These are phyloP conservation scores for Cercocebus atys DNA, from an alignment of 2,113 vertebrate genomes.

Conservation along the genomic window DNA sequence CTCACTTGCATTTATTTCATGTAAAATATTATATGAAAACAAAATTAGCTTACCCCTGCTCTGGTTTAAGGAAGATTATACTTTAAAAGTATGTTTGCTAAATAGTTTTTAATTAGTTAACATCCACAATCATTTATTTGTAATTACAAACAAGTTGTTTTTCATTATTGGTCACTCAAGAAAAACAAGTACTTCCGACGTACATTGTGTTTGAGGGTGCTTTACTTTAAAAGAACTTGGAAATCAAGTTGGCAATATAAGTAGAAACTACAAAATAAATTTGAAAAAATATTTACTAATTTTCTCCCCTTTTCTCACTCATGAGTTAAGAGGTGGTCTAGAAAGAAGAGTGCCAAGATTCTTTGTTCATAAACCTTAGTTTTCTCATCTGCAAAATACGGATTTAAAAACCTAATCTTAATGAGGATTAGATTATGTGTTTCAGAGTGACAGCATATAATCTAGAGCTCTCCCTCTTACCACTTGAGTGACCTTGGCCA, in stretches of 20 bases:
- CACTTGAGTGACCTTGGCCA: background rate
- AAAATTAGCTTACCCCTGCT: conserved; percentile 20
- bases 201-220: background rate
- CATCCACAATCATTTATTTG: background rate
- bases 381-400: background rate
- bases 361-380: background rate
- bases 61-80: conserved; percentile 1
- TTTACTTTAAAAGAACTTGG: conserved; percentile 6
- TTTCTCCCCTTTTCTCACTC: background rate
- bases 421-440: background rate
- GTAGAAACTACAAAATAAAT: background rate
- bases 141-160: background rate
- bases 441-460: background rate
- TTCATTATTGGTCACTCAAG: background rate
- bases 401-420: background rate
- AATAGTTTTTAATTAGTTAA: background rate
- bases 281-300: background rate
- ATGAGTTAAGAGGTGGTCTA: background rate
- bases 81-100: background rate
- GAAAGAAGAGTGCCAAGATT: background rate
- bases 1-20: background rate
- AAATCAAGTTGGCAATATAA: conserved; percentile 8
- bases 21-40: conserved; percentile 24
- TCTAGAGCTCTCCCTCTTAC: background rate
- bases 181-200: background rate